Evolutionary conservation across 35 echinoderm and acorn worm species (phyloP).

Genomic region (Acanthaster planci): DNA sequence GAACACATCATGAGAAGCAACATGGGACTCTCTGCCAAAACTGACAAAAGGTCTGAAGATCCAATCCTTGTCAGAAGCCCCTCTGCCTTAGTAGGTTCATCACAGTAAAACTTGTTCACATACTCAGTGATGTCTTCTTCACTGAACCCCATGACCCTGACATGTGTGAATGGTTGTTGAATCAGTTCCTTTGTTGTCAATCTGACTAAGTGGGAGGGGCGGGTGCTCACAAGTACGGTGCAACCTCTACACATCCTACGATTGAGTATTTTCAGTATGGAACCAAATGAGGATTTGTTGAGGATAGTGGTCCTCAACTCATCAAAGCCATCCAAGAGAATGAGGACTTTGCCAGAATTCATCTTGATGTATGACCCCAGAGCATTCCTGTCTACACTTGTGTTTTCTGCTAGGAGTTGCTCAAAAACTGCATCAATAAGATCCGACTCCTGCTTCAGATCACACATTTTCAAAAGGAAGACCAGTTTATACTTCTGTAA

Average conservation of each 20-base stretch:
- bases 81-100: neutral
- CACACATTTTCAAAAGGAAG: neutral
- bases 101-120: neutral
- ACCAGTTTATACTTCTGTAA: neutral
- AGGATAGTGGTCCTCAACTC: neutral
- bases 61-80: neutral
- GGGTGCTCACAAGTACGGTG: neutral
- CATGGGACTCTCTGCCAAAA: neutral
- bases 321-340: slow-evolving; percentile 16
- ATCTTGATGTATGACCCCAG: neutral
- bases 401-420: neutral
- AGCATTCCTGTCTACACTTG: neutral
- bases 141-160: neutral
- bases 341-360: neutral
- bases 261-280: neutral
- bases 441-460: neutral
- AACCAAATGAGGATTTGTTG: neutral
- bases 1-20: neutral
- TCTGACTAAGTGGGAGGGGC: neutral
- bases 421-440: neutral
- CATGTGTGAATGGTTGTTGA: neutral
- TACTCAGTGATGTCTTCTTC: neutral
- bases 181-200: neutral
- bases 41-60: neutral
- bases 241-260: neutral